These are phyloP conservation scores for Paedocypris micromegethes DNA, from an alignment of 2,797 vertebrate species.

Conservation along the genomic window DNA sequence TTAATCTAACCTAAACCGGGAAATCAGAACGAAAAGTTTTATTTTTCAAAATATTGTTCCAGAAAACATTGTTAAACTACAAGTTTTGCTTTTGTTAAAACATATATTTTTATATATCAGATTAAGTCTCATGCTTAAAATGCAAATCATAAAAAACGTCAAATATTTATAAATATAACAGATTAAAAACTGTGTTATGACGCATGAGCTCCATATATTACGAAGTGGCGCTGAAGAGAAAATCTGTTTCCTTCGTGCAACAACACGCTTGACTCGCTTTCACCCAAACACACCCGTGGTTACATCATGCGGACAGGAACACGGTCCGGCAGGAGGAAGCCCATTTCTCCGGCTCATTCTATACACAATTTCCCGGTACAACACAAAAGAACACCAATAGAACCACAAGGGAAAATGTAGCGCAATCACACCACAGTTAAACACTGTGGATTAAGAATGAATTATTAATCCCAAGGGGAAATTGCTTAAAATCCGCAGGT, in stretches of 20 bases:
- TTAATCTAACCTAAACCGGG: too few relatives aligned
- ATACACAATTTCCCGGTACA: slow-evolving; percentile 14
- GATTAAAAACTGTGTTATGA: neutral
- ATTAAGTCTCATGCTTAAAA: too few relatives aligned
- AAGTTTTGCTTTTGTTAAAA: too few relatives aligned
- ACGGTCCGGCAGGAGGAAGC: slow-evolving; percentile 13
- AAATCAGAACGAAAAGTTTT: too few relatives aligned
- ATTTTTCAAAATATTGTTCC: too few relatives aligned
- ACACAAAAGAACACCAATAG: slow-evolving; percentile 26
- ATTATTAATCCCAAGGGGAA: neutral
- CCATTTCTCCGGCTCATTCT: neutral
- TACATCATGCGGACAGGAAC: slow-evolving; percentile 18
- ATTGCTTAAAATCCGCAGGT: too few relatives aligned
- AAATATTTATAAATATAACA: too few relatives aligned
- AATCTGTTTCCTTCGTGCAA: slow-evolving; percentile 9
- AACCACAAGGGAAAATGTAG: slow-evolving; percentile 25
- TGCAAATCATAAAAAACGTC: too few relatives aligned
- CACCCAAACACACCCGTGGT: slow-evolving; percentile 27
- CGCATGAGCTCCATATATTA: neutral
- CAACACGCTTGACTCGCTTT: slow-evolving; percentile 17
- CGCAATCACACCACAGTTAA: neutral
- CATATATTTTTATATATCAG: too few relatives aligned
- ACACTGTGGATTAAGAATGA: neutral
- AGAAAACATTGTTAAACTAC: too few relatives aligned
- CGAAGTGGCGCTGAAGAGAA: slow-evolving; percentile 1